A percentile compares a stretch with the other conserved stretches of the same genome.
Evolutionary conservation across 2,797 vertebrate genomes (phyloP).

Genomic region (Aselliscus stoliczkanus): DNA sequence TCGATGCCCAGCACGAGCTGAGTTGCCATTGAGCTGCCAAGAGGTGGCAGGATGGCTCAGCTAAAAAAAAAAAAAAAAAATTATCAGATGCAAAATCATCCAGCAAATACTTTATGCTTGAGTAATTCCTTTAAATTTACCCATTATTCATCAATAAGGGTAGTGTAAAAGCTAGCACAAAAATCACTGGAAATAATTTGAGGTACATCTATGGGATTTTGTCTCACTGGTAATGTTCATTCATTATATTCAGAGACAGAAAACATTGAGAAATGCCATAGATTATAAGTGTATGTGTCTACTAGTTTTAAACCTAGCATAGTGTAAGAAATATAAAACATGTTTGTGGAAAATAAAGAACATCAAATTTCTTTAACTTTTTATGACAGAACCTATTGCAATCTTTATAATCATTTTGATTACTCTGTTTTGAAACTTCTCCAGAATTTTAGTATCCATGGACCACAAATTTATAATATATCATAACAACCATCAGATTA

Average conservation of each 20-base stretch:
- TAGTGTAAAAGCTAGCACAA: neutral
- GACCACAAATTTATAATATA: neutral
- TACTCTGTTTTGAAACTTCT: neutral
- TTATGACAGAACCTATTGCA: neutral
- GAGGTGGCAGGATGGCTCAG: too few relatives aligned
- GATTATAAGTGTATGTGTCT: neutral
- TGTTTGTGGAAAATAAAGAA: neutral
- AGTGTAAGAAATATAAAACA: neutral
- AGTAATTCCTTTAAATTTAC: neutral
- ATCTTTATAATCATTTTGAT: neutral
- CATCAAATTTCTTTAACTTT: neutral
- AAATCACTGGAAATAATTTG: neutral
- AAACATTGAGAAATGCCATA: neutral
- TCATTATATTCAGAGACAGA: neutral
- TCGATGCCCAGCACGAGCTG: too few relatives aligned
- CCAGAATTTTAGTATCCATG: neutral
- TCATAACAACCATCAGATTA: neutral
- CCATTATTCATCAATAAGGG: neutral
- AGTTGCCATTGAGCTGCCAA: too few relatives aligned
- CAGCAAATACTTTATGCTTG: neutral
- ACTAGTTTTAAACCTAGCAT: neutral
- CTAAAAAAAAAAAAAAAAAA: too few relatives aligned
- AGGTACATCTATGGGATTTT: neutral
- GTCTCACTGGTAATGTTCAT: neutral
- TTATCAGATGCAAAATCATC: neutral